These are phyloP conservation scores for Pemphredon lugubris DNA, from an alignment of 2,888 invertebrate genomes.

Conservation along the genomic window DNA sequence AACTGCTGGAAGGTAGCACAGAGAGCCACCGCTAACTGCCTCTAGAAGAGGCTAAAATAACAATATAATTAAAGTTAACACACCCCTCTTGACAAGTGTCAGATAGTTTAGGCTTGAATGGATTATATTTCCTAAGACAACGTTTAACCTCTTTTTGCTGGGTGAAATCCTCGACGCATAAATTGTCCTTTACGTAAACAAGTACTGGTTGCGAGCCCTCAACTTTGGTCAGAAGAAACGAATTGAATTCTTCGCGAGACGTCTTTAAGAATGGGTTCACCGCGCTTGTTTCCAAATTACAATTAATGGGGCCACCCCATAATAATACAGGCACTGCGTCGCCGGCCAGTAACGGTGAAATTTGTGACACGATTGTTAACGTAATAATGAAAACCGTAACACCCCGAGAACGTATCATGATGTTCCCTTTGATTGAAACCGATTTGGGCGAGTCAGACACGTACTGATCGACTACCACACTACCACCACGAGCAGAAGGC, in stretches of 20 bases:
- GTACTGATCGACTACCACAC: slow-evolving; percentile 32
- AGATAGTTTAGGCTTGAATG: too few relatives aligned
- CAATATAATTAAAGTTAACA: slow-evolving; percentile 8
- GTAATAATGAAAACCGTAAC: slow-evolving; percentile 46
- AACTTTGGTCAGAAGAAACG: slow-evolving; percentile 79
- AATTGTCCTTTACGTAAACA: slow-evolving; percentile 82
- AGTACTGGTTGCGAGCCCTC: slow-evolving; percentile 80
- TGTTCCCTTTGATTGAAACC: slow-evolving; percentile 12
- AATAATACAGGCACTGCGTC: slow-evolving; percentile 83
- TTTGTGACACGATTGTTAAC: slow-evolving; percentile 42
- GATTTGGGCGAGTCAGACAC: slow-evolving; percentile 36
- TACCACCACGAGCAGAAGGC: slow-evolving; percentile 70
- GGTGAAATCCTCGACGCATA: slow-evolving; percentile 85
- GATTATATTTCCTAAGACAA: background rate
- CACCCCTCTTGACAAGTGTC: slow-evolving; percentile 62
- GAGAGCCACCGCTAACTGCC: slow-evolving; percentile 71
- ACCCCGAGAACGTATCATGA: slow-evolving; percentile 43
- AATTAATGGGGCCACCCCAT: slow-evolving; percentile 82
- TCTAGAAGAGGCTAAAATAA: slow-evolving; percentile 80
- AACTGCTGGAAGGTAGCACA: slow-evolving; percentile 85
- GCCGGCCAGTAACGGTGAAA: slow-evolving; percentile 69
- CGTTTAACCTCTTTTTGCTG: slow-evolving; percentile 80
- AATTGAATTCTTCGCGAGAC: slow-evolving; percentile 78
- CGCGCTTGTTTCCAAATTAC: slow-evolving; percentile 28
- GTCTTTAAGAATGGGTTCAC: slow-evolving; percentile 76